Conservation (phyloP, 2,888 invertebrate species). For the Hipparchia sbordonii region DNA sequence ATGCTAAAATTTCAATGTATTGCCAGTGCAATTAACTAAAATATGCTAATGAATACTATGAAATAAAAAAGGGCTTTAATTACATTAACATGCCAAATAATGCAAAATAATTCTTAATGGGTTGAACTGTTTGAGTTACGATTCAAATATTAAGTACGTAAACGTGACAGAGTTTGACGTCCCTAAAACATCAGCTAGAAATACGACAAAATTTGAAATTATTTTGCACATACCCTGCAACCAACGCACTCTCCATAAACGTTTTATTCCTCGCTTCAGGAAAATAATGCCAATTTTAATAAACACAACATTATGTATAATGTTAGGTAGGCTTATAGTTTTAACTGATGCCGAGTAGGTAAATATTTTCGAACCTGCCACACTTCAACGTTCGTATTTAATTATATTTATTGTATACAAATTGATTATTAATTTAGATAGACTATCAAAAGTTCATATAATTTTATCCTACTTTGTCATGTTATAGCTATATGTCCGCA, state of each 20-base stretch:
- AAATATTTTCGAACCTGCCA: conserved; percentile 29
- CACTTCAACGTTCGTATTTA: conserved; percentile 18
- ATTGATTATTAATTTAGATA: conserved; percentile 14
- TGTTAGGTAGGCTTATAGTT: background rate
- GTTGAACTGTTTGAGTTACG: no score
- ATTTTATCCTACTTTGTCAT: conserved; percentile 4
- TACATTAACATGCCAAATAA: no score
- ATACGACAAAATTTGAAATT: conserved; percentile 65
- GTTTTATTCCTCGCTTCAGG: conserved; percentile 73
- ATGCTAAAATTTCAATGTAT: no score
- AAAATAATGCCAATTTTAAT: conserved; percentile 82
- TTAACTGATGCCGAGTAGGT: conserved; percentile 24
- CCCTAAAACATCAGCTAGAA: conserved; percentile 48
- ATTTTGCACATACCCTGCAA: conserved; percentile 76
- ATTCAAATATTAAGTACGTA: background rate
- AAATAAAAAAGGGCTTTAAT: no score
- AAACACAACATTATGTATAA: conserved; percentile 25
- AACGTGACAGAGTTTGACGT: conserved; percentile 66
- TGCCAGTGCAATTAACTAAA: no score
- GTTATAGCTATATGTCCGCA: background rate
- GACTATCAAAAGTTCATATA: conserved; percentile 7
- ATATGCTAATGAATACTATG: no score
- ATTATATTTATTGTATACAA: conserved; percentile 15
- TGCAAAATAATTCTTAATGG: no score
- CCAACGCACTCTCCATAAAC: conserved; percentile 72